These are phyloP conservation scores for Pionites leucogaster DNA, from an alignment of 2,113 vertebrate species.

Conservation along the genomic window DNA sequence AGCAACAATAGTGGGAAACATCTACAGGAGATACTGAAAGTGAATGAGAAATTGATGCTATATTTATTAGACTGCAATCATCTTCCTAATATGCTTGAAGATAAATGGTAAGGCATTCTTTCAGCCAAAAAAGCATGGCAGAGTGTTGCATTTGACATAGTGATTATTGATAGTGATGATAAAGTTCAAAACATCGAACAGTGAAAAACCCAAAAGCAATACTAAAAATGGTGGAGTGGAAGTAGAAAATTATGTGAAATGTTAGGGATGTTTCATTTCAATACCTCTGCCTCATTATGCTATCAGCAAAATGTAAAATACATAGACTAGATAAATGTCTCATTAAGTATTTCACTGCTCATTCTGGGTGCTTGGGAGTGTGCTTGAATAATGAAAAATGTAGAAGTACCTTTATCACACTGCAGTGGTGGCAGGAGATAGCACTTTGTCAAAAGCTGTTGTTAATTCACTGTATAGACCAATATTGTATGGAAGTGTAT, in stretches of 20 bases:
- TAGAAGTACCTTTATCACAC: constrained; percentile 21
- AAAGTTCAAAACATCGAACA: constrained; percentile 68
- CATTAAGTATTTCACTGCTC: constrained; percentile 74
- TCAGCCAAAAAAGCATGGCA: not conserved
- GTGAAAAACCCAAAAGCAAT: constrained; percentile 38
- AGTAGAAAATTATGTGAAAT: constrained; percentile 68
- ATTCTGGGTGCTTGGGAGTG: constrained; percentile 60
- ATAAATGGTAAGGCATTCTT: constrained; percentile 33
- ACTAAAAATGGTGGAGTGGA: constrained; percentile 63
- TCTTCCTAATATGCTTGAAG: constrained; percentile 15
- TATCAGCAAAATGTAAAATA: constrained; percentile 73
- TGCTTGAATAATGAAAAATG: constrained; percentile 68
- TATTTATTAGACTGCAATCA: constrained; percentile 57
- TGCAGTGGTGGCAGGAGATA: not conserved
- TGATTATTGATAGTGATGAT: constrained; percentile 58
- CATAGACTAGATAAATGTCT: constrained; percentile 78
- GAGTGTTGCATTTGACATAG: not conserved
- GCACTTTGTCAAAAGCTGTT: constrained; percentile 27
- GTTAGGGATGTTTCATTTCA: constrained; percentile 68
- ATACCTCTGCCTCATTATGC: constrained; percentile 75
- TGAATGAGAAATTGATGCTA: constrained; percentile 36
- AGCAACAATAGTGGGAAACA: not conserved
- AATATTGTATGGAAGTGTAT: not conserved
- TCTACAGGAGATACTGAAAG: not conserved
- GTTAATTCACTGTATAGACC: not conserved